Conservation (phyloP, 2,113 vertebrate genomes). For the Choloepus hoffmanni region DNA sequence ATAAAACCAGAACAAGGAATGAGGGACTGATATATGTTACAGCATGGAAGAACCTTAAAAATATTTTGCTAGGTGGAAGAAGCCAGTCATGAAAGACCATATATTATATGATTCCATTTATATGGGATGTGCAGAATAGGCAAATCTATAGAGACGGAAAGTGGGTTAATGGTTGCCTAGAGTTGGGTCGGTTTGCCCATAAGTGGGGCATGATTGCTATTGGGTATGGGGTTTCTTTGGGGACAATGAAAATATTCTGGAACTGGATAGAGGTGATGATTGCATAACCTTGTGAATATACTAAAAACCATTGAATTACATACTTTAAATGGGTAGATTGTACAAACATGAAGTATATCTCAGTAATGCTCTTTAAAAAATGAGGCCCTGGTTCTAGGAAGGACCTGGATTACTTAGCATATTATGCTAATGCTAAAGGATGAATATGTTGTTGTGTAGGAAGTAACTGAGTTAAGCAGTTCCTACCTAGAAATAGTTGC, state of each 20-base stretch:
- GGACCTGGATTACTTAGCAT: neutral
- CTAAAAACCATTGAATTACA: neutral
- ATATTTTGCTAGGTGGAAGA: neutral
- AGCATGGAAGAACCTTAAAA: neutral
- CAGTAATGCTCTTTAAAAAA: constrained; percentile 4
- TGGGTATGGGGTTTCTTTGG: neutral
- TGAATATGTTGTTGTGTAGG: neutral
- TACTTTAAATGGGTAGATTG: neutral
- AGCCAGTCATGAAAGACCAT: neutral
- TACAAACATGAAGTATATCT: neutral
- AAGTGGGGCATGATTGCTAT: neutral
- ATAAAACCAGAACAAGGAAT: neutral
- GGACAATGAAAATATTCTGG: neutral
- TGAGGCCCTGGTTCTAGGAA: neutral
- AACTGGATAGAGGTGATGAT: neutral
- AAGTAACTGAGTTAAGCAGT: neutral
- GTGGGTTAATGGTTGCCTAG: neutral
- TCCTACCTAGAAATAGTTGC: neutral
- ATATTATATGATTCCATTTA: neutral
- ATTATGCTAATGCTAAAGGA: neutral
- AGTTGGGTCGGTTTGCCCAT: neutral
- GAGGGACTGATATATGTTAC: neutral
- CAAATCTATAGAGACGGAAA: neutral
- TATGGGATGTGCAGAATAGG: neutral
- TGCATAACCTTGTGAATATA: neutral